These are phyloP conservation scores for Cataglyphis cursor DNA, from an alignment of 2,888 invertebrate species.

Conservation along the genomic window DNA sequence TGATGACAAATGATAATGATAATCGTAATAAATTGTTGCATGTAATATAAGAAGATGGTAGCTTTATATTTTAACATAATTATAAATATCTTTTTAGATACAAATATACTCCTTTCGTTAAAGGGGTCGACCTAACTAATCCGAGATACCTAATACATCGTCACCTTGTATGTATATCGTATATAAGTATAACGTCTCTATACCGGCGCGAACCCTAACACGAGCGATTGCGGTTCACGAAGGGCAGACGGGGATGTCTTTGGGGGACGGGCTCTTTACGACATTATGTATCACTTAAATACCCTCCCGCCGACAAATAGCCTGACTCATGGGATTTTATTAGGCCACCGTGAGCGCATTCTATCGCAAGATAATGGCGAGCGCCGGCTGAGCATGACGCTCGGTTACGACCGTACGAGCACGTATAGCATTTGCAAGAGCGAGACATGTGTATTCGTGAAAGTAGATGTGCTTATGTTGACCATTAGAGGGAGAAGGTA, in stretches of 20 bases:
- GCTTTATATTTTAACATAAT: too few species aligned
- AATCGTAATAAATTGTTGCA: background rate
- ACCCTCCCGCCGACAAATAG: constrained; percentile 78
- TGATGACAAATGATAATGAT: background rate
- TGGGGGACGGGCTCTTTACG: constrained; percentile 65
- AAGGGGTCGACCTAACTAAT: background rate
- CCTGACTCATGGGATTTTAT: constrained; percentile 82
- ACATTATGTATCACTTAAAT: constrained; percentile 81
- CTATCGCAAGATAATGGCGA: constrained; percentile 78
- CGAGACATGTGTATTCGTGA: constrained; percentile 8
- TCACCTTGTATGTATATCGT: constrained; percentile 43
- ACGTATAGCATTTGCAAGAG: constrained; percentile 3
- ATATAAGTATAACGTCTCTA: constrained; percentile 41
- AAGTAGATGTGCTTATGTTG: constrained; percentile 11
- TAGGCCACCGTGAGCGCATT: constrained; percentile 77
- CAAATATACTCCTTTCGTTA: background rate
- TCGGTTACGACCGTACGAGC: constrained; percentile 23
- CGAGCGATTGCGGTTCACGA: constrained; percentile 49
- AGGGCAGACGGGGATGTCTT: constrained; percentile 65
- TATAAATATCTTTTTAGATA: background rate
- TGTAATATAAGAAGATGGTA: background rate
- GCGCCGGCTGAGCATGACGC: constrained; percentile 64
- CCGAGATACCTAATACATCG: constrained; percentile 24
- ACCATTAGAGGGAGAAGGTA: constrained; percentile 55
- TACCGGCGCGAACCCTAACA: constrained; percentile 48